Percentiles rank a stretch among this genome's conserved stretches.
These are phyloP conservation scores for Aldrovandia affinis DNA, from an alignment of 2,797 vertebrate species.

Conservation along the genomic window DNA sequence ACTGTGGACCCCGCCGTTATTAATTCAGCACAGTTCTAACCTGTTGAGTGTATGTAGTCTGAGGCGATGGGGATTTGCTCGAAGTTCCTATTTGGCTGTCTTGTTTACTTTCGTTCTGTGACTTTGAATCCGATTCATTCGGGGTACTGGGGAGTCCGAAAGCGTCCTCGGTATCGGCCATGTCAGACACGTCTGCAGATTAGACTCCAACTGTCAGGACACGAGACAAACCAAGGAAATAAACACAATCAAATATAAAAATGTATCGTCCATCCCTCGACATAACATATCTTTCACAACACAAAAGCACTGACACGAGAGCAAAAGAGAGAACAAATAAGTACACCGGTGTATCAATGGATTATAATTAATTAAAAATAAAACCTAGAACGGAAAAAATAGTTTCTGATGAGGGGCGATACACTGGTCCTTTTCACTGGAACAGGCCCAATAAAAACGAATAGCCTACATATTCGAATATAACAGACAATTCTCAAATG, in stretches of 20 bases:
- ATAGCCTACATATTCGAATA: background rate
- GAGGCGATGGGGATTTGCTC: constrained; percentile 81
- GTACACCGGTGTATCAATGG: background rate
- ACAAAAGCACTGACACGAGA: background rate
- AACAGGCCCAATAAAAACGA: background rate
- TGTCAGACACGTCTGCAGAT: constrained; percentile 56
- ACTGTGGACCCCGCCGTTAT: background rate
- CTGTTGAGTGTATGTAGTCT: constrained; percentile 85
- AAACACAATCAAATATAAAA: background rate
- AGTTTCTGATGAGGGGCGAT: background rate
- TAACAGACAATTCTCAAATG: background rate
- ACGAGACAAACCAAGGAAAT: constrained; percentile 10
- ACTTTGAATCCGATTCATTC: constrained; percentile 78
- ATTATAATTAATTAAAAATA: background rate
- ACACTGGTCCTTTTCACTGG: background rate
- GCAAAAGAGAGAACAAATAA: background rate
- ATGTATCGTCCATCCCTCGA: background rate
- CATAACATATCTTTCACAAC: background rate
- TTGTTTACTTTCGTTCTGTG: constrained; percentile 79
- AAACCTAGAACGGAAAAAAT: background rate
- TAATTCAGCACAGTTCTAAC: constrained; percentile 57
- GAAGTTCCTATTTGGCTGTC: constrained; percentile 71
- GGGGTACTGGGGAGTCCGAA: constrained; percentile 84
- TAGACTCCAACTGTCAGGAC: constrained; percentile 25
- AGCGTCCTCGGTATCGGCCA: constrained; percentile 89